Percentiles rank a stretch among this genome's conserved stretches.
Evolutionary conservation across 2,797 vertebrate species (phyloP).

Genomic region (Epinephelus coioides): DNA sequence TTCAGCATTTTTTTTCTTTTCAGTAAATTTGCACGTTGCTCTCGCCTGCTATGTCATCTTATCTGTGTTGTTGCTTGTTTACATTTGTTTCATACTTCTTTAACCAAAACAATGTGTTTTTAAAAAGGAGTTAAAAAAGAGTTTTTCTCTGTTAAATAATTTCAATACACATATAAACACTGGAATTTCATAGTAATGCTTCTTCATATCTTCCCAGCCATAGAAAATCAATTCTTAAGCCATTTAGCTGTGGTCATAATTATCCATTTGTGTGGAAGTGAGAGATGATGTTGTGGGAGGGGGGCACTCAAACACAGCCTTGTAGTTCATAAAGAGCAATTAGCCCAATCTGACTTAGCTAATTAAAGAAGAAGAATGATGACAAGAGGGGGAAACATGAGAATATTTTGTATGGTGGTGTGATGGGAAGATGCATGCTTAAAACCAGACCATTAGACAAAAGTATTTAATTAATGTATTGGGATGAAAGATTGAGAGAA

Average conservation of each 20-base stretch:
- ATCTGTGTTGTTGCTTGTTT: not conserved
- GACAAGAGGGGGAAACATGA: slow-evolving; percentile 49
- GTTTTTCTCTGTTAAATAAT: not conserved
- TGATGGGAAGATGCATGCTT: slow-evolving; percentile 21
- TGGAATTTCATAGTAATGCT: slow-evolving; percentile 17
- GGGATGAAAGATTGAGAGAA: slow-evolving; percentile 14
- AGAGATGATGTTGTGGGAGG: slow-evolving; percentile 57
- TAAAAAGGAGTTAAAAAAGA: not conserved
- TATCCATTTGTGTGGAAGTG: slow-evolving; percentile 66
- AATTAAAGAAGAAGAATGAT: slow-evolving; percentile 77
- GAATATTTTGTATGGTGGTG: slow-evolving; percentile 45
- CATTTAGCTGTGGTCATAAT: slow-evolving; percentile 71
- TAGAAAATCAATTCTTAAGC: slow-evolving; percentile 65
- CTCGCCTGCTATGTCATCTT: not conserved
- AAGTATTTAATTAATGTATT: slow-evolving; percentile 27
- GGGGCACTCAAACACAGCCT: slow-evolving; percentile 65
- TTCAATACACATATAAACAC: not conserved
- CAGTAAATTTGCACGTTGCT: not conserved
- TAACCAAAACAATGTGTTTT: not conserved
- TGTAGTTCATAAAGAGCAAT: slow-evolving; percentile 82
- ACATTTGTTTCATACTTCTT: not conserved
- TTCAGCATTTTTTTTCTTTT: not conserved
- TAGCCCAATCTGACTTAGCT: slow-evolving; percentile 75
- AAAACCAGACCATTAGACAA: slow-evolving; percentile 17
- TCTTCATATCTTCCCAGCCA: slow-evolving; percentile 37